Conservation (phyloP, 2,888 invertebrate species). For the Temnothorax rugatulus region DNA sequence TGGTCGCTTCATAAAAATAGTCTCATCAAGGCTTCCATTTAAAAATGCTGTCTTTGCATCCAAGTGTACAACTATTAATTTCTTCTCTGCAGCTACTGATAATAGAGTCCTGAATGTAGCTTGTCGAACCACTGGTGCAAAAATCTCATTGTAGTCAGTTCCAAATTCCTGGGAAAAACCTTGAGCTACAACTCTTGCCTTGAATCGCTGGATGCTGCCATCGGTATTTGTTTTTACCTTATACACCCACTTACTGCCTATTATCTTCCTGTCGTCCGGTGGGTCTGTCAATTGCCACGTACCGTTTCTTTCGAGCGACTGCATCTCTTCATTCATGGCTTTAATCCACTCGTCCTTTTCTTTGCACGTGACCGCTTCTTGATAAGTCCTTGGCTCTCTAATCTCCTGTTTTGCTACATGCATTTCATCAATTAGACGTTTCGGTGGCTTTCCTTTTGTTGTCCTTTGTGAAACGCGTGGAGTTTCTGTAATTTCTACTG, state of each 20-base stretch:
- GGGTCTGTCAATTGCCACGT: not conserved
- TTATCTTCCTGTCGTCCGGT: not conserved
- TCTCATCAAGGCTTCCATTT: slow-evolving; percentile 1
- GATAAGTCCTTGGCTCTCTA: not conserved
- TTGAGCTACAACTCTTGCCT: not conserved
- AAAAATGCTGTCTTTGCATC: slow-evolving; percentile 31
- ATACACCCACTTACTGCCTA: not conserved
- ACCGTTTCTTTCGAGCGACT: not conserved
- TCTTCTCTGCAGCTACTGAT: not conserved
- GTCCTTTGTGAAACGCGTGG: not conserved
- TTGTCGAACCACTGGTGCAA: slow-evolving; percentile 29
- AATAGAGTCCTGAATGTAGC: not conserved
- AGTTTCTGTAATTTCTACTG: too few species aligned
- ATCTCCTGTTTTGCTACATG: not conserved
- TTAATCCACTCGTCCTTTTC: not conserved
- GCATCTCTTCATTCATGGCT: not conserved
- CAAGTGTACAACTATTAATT: not conserved
- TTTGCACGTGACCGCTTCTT: not conserved
- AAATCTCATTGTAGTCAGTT: not conserved
- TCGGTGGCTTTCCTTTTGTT: not conserved
- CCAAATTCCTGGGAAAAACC: not conserved
- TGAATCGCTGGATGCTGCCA: not conserved
- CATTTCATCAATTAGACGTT: not conserved
- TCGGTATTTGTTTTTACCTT: not conserved
- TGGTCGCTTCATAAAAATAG: not conserved